Base-by-base conservation (phyloP, 2,797 vertebrate species). In the Pseudochromis fuscus region DNA sequence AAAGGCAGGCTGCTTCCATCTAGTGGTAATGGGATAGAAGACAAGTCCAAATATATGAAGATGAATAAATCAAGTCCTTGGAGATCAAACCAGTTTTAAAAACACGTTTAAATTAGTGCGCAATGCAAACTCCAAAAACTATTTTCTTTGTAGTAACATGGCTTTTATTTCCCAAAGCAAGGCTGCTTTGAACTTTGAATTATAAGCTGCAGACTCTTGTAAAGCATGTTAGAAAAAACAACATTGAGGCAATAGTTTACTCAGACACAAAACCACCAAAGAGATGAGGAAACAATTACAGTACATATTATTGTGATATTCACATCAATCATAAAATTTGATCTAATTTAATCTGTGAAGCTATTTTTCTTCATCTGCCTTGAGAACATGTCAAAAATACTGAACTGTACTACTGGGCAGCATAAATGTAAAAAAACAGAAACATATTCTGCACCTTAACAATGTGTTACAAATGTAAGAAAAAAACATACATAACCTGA, bases 81-180 rank as follows among this genome's bases (percentile, higher is more conserved):
- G 40, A 55, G 3, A 11, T 40, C 37, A 40, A 37, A 7, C 5
- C 37, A 16, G 37, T 7, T 48, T n/a, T 44, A 12, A 52, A 57
- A 33, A 4, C 4, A 35, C 2, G 4, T 15, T 44, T 1, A 35
- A 3, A 69, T 28, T 0, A 15, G 13, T 12, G 38, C 7, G 33
- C 2, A 57, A 44, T 38, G 23, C n/a, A 28, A 56, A 0, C 10
- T n/a, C 57, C 15, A 73, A 60, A 60, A 27, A 33, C 48, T 56
- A 25, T 66, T 49, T 52, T 71, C 5, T 46, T 79, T 84, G 74
- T 76, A 46, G 63, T 73, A 87, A 81, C 25, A 90, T 85, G 58
- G 76, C 81, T 91, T 92, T 92, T 92, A 62, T 90, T 93, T 89
- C 65, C 79, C 50, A 86, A 86, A 89, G 58, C 74, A 82, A 48